A percentile compares a stretch with the other conserved stretches of the same genome.
phyloP scores from a whole-genome alignment of 2,113 vertebrate species.

The Myotis davidii region DNA sequence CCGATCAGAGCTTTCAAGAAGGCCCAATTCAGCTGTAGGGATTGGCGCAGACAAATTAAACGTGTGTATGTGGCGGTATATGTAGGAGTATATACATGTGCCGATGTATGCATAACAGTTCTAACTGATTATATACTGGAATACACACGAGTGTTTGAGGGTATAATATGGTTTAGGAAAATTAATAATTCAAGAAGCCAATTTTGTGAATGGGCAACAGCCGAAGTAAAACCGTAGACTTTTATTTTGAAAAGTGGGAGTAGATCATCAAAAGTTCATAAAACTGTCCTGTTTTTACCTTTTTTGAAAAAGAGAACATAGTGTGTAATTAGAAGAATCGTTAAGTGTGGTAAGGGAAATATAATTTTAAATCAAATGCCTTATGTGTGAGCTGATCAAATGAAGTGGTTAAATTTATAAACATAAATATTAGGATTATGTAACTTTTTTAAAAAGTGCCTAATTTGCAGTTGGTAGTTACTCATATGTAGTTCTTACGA shows the following conservation, averaged over 20 bases:
- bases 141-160: background rate
- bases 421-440: slow-evolving; percentile 48
- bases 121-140: background rate
- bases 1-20: slow-evolving; percentile 68
- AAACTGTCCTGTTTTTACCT: background rate
- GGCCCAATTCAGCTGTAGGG: slow-evolving; percentile 76
- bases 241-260: slow-evolving; percentile 33
- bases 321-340: background rate
- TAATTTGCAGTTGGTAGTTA: background rate
- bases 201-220: slow-evolving; percentile 69
- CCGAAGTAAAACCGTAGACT: slow-evolving; percentile 48
- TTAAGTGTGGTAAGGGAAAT: background rate
- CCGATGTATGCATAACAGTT: background rate
- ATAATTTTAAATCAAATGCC: slow-evolving; percentile 10
- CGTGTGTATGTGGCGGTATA: slow-evolving; percentile 40
- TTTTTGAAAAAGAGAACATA: slow-evolving; percentile 1
- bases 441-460: background rate
- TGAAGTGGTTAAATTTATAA: slow-evolving; percentile 56
- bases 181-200: slow-evolving; percentile 48
- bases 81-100: background rate
- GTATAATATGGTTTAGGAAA: background rate
- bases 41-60: slow-evolving; percentile 68
- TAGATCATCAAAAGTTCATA: slow-evolving; percentile 45
- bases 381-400: slow-evolving; percentile 33
- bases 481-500: background rate